Base-by-base conservation (phyloP, 1,140 invertebrate species). In the Ips nitidus region DNA sequence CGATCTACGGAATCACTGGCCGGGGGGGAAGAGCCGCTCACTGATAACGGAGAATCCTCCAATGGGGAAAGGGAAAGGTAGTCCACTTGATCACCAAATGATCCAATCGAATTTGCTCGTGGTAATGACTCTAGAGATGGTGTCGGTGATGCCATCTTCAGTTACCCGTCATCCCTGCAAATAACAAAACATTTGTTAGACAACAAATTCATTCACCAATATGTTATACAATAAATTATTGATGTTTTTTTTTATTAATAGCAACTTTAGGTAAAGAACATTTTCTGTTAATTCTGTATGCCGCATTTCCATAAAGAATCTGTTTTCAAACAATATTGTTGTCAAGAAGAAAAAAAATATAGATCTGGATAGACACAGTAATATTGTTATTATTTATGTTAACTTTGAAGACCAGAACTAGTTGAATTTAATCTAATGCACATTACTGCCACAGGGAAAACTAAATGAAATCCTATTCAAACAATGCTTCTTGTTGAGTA, bases 111-210 rank as follows among this genome's bases (percentile, higher is more conserved):
- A 85, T 91, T 93, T 82, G 91, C 91, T 88, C 92, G 91, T 79
- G 88, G 88, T 83, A 92, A 84, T 84, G 92, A 94, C 87, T 94
- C 92, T 85, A 94, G 85, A 82, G 93, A 94, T 81, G 92, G 91
- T 84, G 93, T 94, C 80, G 90, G 90, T 80, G 90, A 92, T 83
- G 89, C 88, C 88, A 90, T 89, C 82, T 88, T 88, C 86, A 88
- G 81, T 86, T 86, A 85, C 84, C 85, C 84, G 83, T 85, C 86
- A 87, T 87, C 83, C 86, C 86, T 87, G 83, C 22, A 83, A 85
- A 74, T 77, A 73, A 76, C 72, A 75, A 39, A 38, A 64, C 59
- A 41, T 41, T 59, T 40, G 42, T 55, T 55, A 50, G 3, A 8
- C 6, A 53, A 53, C 22, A 8, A 53, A 53, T 53, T 53, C 6